Conservation (phyloP, 2,797 vertebrate species). For the Onychomys arenicola region DNA sequence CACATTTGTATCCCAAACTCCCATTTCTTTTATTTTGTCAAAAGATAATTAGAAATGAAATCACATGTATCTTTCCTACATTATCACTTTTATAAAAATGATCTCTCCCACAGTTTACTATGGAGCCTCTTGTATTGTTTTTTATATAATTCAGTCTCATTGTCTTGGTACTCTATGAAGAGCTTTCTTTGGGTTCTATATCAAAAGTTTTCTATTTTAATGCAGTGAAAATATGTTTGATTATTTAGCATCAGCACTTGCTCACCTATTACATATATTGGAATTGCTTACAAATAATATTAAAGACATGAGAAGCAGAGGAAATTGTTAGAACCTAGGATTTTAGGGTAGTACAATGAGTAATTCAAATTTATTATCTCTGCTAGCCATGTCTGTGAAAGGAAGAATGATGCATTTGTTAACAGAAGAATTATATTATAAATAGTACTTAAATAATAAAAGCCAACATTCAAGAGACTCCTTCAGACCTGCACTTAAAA, state of each 20-base stretch:
- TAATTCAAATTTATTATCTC: conserved; percentile 35
- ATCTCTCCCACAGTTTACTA: background rate
- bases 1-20: conserved; percentile 5
- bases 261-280: background rate
- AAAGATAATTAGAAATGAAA: conserved; percentile 40
- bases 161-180: conserved; percentile 11
- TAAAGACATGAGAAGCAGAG: background rate
- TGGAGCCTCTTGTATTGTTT: background rate
- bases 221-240: background rate
- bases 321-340: background rate
- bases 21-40: conserved; percentile 21
- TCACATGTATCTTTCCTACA: background rate
- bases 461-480: background rate
- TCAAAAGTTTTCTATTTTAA: conserved; percentile 20
- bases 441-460: conserved; percentile 53
- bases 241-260: conserved; percentile 20
- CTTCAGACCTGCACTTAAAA: conserved; percentile 54
- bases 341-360: background rate
- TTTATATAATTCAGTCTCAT: background rate
- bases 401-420: conserved; percentile 1
- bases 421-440: conserved; percentile 30
- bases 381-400: background rate
- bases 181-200: background rate
- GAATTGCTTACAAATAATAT: conserved; percentile 15
- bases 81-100: background rate